phyloP scores from a whole-genome alignment of 2,113 vertebrate genomes.

The Ailurus styani region DNA sequence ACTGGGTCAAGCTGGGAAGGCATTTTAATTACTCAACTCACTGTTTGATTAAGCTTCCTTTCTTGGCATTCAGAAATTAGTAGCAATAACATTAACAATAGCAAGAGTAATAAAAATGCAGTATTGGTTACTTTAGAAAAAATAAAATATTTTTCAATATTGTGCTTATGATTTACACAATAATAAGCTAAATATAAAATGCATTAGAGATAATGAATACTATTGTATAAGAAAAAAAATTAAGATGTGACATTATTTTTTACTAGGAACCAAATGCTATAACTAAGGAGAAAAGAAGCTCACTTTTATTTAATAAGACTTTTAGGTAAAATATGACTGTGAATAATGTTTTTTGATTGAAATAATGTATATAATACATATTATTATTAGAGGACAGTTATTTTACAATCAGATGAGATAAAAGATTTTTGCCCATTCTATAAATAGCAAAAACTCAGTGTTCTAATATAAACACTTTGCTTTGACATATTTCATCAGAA shows the following conservation, averaged over 20 bases:
- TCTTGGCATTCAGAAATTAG: background rate
- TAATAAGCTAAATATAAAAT: background rate
- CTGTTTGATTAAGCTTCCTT: background rate
- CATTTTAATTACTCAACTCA: constrained; percentile 42
- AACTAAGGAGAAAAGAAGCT: background rate
- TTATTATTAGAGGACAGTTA: background rate
- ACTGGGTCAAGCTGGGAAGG: background rate
- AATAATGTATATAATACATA: background rate
- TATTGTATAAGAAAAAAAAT: background rate
- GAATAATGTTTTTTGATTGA: background rate
- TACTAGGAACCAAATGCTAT: background rate
- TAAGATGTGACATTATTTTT: background rate
- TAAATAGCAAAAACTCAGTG: background rate
- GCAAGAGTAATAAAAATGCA: background rate
- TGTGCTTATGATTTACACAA: background rate
- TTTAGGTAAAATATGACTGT: background rate
- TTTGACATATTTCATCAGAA: background rate
- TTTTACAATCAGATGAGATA: background rate
- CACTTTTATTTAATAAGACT: background rate
- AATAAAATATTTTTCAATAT: background rate
- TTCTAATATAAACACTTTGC: background rate
- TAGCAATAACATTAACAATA: background rate
- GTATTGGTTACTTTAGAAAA: background rate
- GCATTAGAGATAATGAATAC: background rate
- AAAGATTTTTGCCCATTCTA: background rate